Evolutionary conservation across 2,797 vertebrate species (phyloP), one percentile per base, ranked within the genome.

Genomic region (Choloepus didactylus): DNA sequence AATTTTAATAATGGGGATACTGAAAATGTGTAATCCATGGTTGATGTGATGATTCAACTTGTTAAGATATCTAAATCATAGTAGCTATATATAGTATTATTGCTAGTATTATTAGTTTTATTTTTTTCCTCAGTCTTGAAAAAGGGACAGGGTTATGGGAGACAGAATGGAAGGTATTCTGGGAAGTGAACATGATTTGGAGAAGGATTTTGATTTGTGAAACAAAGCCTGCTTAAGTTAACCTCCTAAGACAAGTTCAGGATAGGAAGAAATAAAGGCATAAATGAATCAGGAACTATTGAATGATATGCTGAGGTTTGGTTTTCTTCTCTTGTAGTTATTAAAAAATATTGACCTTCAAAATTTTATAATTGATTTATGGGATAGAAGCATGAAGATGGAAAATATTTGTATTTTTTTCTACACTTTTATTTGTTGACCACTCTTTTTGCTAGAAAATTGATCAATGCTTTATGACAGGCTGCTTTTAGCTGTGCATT

Each of bases 391-490:
- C 12, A 73, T 56, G 25, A 6, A 35, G 35, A 31, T 89, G 10
- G 15, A 59, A 82, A 87, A 83, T 59, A 75, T 88, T 92, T 92
- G 23, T 81, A 54, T 35, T 82, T 95, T 91, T 85, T 72, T 14
- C 49, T 85, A 38, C 16, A 73, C 9, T 84, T 92, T 94, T 92
- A 94, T 84, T 31, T 69, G 14, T 87, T 91, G 44, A 62, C 35
- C 44, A 92, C 51, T 10, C 60, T 89, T 87, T 29, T 85, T 87
- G 9, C 9, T 29, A 76, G 66, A 77, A 31, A 90, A 84, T 76
- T 87, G 81, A 70, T 82, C 77, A 92, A 93, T 85, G 23, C 92
- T 96, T 96, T 85, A 90, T 86, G 44, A 49, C 38, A 81, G 54
- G 62, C 29, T 76, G 31, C 19, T 76, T 88, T 95, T 70, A 93